Conservation (phyloP, 1,140 invertebrate species). For the Drosophila ohnishii region DNA sequence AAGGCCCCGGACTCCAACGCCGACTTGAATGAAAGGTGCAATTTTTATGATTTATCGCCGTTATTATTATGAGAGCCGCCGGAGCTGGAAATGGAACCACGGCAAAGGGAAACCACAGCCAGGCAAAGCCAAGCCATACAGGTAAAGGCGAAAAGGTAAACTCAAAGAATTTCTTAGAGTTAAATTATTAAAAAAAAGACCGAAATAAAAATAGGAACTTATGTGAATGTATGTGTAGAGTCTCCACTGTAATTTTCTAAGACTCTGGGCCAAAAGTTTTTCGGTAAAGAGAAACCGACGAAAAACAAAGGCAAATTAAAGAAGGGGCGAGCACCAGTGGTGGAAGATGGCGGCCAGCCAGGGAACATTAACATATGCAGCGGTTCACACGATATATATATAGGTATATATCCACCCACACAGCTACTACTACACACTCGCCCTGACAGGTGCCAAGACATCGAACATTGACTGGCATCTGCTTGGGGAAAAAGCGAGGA, state of each 20-base stretch:
- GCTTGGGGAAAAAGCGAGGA: conserved; percentile 17
- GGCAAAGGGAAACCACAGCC: conserved; percentile 38
- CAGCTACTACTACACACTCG: conserved; percentile 29
- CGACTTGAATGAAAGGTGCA: conserved; percentile 80
- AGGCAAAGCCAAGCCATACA: conserved; percentile 28
- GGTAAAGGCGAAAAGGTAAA: conserved; percentile 51
- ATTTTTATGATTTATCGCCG: conserved; percentile 82
- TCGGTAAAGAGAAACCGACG: conserved; percentile 25
- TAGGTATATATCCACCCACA: conserved; percentile 49
- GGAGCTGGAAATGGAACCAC: conserved; percentile 51
- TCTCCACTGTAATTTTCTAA: conserved; percentile 69
- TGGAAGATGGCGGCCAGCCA: conserved; percentile 63
- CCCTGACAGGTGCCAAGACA: conserved; percentile 73
- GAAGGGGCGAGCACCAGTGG: conserved; percentile 37
- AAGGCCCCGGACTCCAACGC: conserved; percentile 30
- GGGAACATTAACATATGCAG: conserved; percentile 76
- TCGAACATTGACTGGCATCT: conserved; percentile 73
- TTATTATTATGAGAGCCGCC: conserved; percentile 80
- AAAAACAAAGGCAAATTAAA: conserved; percentile 73
- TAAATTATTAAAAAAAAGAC: conserved; percentile 74
- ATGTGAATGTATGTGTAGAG: not conserved
- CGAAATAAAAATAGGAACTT: conserved; percentile 44
- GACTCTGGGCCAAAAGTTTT: conserved; percentile 34
- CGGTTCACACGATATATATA: conserved; percentile 75
- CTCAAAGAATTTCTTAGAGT: conserved; percentile 65